Percentiles rank a stretch among this genome's conserved stretches.
Evolutionary conservation across 2,113 vertebrate genomes (phyloP).

Genomic region (Tursiops truncatus): DNA sequence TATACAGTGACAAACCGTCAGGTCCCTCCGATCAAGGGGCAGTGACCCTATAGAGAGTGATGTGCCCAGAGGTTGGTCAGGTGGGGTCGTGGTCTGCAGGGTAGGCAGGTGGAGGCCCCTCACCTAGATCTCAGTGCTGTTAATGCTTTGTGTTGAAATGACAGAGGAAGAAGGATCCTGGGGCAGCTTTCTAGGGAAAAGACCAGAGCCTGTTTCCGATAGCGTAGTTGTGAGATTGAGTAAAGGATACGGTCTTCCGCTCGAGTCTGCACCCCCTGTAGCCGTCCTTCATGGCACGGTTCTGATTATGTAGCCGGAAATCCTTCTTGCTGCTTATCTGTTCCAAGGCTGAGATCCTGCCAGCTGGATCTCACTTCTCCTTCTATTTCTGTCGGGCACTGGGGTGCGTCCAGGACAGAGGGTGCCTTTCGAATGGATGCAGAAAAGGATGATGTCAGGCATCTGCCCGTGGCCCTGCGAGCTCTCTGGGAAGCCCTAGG

Average conservation of each 20-base stretch:
- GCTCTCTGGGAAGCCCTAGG: neutral
- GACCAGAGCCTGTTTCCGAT: neutral
- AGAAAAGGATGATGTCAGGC: slow-evolving; percentile 38
- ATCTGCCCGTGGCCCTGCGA: neutral
- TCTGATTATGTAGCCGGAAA: slow-evolving; percentile 4
- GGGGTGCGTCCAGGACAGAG: slow-evolving; percentile 60
- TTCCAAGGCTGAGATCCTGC: slow-evolving; percentile 48
- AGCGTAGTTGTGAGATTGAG: neutral
- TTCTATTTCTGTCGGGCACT: slow-evolving; percentile 70
- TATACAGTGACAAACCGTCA: fast-evolving
- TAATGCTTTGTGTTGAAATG: neutral
- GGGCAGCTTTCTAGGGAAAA: neutral
- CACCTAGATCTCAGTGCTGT: neutral
- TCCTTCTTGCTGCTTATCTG: slow-evolving; percentile 17
- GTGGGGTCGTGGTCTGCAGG: neutral
- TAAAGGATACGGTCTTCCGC: neutral
- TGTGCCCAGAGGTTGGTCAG: neutral
- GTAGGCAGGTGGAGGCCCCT: fast-evolving
- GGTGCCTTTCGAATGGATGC: slow-evolving; percentile 44
- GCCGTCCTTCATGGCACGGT: neutral
- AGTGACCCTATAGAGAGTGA: neutral
- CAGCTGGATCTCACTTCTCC: slow-evolving; percentile 57
- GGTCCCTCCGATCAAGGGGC: neutral
- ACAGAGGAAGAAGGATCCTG: no score
- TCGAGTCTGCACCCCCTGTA: neutral